Evolutionary conservation across 2,888 invertebrate species (phyloP).

Genomic region (Electrophaes corylata): DNA sequence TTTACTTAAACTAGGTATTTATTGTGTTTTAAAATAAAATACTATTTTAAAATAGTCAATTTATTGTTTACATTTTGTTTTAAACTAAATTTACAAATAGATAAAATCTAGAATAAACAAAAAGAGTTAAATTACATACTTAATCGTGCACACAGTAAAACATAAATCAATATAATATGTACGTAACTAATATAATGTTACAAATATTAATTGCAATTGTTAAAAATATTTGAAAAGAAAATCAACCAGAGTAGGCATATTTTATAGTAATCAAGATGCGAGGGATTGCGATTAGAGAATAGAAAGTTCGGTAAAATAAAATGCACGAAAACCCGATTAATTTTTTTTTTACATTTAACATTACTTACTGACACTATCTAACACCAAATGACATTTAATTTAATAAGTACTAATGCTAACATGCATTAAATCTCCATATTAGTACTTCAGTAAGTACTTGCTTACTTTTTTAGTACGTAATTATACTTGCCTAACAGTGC

Average conservation of each 20-base stretch:
- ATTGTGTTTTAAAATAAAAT: slow-evolving; percentile 49
- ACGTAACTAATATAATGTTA: not conserved
- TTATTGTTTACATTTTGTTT: slow-evolving; percentile 74
- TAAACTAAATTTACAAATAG: slow-evolving; percentile 54
- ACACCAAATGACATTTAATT: slow-evolving; percentile 28
- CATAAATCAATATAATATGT: not conserved
- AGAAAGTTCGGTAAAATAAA: not conserved
- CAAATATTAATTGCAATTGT: too few species aligned
- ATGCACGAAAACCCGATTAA: not conserved
- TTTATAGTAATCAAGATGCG: too few species aligned
- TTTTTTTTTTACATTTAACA: not conserved
- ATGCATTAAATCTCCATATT: slow-evolving; percentile 30
- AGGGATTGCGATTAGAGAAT: not conserved
- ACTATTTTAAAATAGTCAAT: slow-evolving; percentile 69
- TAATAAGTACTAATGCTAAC: slow-evolving; percentile 45
- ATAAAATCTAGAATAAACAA: slow-evolving; percentile 47
- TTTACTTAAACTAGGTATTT: not conserved
- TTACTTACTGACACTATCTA: slow-evolving; percentile 7
- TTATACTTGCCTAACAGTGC: slow-evolving; percentile 33
- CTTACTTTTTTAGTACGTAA: not conserved
- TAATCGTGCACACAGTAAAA: slow-evolving; percentile 42
- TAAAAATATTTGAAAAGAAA: not conserved
- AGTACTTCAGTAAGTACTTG: slow-evolving; percentile 1
- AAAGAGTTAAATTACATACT: slow-evolving; percentile 41
- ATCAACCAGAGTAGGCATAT: not conserved